Evolutionary conservation across 2,113 vertebrate genomes (phyloP), one percentile per base, ranked within the genome.

Genomic region (Coryphaenoides rupestris): DNA sequence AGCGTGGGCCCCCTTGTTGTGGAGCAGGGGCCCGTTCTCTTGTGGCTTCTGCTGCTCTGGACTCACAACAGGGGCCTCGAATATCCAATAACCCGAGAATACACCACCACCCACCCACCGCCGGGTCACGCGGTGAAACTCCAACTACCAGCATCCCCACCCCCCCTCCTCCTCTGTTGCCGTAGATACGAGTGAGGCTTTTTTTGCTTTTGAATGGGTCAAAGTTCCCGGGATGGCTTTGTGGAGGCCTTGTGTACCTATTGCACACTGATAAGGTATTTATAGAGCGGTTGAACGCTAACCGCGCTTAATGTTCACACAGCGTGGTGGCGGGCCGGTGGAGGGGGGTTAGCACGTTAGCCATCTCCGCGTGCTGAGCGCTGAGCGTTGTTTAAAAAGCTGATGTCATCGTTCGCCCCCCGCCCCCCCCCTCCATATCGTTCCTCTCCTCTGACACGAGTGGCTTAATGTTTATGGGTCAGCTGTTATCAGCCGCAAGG

Each of bases 191-290:
- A 21, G 19, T 15, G 33, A 21, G 28, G 47, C 47, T 1, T 3
- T 50, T 19, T 40, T 12, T 40, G 19, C 14, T 14, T 47, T 46
- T 16, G 3, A 5, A 21, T 22, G 52, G 53, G 63, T 46, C 53
- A 65, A 65, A 55, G 33, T 65, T 65, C 57, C 6, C 21, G 28
- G 23, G 22, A 58, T 14, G 58, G 26, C 47, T 58, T 66, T 58
- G 26, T 66, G 55, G 19, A 19, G 55, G 24, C 22, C 55, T 57
- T 65, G 54, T 65, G 62, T 50, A 19, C n/a, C 19, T n/a, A 58
- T 17, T 17, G 26, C 56, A 50, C 21, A 19, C 54, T 24, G 40
- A 58, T 14, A 65, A 56, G 52, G 28, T 56, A 56, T 64, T 64
- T 56, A 56, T 46, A 45, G 53, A 64, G 52, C 53, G 17, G 5